Base-by-base conservation (phyloP, 2,888 invertebrate species). In the Cataglyphis rosenhaueri region DNA sequence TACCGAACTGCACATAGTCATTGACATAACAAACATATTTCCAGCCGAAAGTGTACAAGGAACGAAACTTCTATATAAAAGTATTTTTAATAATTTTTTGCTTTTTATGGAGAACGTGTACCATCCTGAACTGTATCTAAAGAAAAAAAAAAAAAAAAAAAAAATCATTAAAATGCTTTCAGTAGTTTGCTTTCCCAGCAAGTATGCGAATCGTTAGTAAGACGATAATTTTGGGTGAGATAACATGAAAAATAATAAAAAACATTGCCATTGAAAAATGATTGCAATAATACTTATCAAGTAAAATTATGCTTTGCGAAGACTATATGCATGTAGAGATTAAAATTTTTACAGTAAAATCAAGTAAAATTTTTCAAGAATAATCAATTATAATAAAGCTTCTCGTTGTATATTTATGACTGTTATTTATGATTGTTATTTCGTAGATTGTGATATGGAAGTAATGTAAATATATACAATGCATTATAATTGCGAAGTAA, bases 1-100 rank as follows among this genome's bases (percentile, higher is more conserved):
- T 75, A 75, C 65, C 52, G 38, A 52, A 35, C 38, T 65, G 25
- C 25, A 65, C 52, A 38, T 52, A 12, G 65, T 38, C 52, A 55
- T 52, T 1, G 75, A 75, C 65, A 75, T 52, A 35, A 65, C 35
- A 1, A 64, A 65, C 12, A 52, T 52, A 0, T 52, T 75, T 52
- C 75, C 75, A 25, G 65, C 65, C n/a, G 66, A 35, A 5, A 75
- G 75, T 1, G 65, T 65, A 32, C 18, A 75, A 8, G 75, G 65
- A 35, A n/a, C 2, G 1, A 65, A 0, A 75, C 75, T 75, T 66
- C 66, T 65, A 4, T 75, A 44, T 38, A 75, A 65, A 65, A 75
- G 52, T 55, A 75, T 12, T n/a, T 8, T 25, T 25, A 65, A 52
- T 12, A 75, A 38, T 2, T 0, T 38, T 55, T 3, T 65, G 52